Percentiles rank a stretch among this genome's conserved stretches.
These are phyloP conservation scores for Tineola bisselliella DNA, from an alignment of 2,888 invertebrate genomes.

Conservation along the genomic window DNA sequence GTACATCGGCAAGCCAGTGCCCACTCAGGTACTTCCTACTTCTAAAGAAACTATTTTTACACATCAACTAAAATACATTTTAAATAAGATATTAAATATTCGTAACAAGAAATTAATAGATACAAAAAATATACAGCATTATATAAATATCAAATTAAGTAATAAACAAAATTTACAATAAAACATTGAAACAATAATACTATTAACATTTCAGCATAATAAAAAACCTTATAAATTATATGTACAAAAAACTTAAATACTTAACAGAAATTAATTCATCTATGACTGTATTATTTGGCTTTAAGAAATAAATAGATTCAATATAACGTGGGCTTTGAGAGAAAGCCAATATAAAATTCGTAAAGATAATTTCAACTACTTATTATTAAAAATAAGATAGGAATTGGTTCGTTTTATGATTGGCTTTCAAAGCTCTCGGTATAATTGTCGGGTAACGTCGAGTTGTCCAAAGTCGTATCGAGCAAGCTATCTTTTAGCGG, in stretches of 20 bases:
- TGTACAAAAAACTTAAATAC: conserved; percentile 60
- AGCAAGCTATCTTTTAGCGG: conserved; percentile 53
- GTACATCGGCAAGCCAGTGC: conserved; percentile 21
- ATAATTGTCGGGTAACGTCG: conserved; percentile 67
- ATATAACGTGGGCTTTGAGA: conserved; percentile 59
- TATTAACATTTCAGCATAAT: background rate
- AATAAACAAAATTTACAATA: conserved; percentile 50
- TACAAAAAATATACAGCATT: conserved; percentile 55
- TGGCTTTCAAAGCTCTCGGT: conserved; percentile 54
- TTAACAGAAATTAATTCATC: conserved; percentile 53
- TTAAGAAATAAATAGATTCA: conserved; percentile 59
- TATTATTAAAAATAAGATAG: background rate
- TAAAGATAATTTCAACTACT: background rate
- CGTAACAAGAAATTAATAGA: conserved; percentile 37
- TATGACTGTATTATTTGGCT: conserved; percentile 69
- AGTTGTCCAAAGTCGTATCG: conserved; percentile 40
- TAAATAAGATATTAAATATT: conserved; percentile 34
- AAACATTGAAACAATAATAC: conserved; percentile 58
- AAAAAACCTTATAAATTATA: conserved; percentile 51
- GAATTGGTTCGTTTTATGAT: background rate
- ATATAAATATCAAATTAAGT: conserved; percentile 29
- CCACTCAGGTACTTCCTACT: background rate
- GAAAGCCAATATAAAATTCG: conserved; percentile 17
- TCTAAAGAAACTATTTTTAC: background rate
- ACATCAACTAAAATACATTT: conserved; percentile 3